phyloP scores from a whole-genome alignment of 2,113 vertebrate genomes.

The Etheostoma spectabile region DNA sequence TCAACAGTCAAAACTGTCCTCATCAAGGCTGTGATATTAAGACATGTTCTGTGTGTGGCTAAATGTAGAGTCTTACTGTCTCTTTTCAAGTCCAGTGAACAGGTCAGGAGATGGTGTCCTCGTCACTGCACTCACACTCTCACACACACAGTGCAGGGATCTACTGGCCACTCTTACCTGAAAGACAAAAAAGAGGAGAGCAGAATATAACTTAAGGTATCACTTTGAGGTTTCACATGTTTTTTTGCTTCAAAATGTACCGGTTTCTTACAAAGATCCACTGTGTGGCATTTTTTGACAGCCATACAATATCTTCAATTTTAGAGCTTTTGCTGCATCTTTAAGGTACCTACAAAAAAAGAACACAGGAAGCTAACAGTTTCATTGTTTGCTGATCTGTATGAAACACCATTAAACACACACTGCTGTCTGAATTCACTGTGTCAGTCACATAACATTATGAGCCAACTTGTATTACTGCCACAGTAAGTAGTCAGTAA shows the following conservation, averaged over 20 bases:
- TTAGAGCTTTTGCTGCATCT: not conserved
- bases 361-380: not conserved
- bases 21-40: not conserved
- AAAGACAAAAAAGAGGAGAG: constrained; percentile 17
- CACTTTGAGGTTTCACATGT: not conserved
- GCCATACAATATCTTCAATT: not conserved
- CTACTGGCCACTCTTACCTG: constrained; percentile 23
- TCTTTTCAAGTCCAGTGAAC: constrained; percentile 2
- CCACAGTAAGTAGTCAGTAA: constrained; percentile 8
- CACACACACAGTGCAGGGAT: not conserved
- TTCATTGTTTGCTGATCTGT: not conserved
- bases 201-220: not conserved
- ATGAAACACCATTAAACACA: not conserved
- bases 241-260: not conserved
- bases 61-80: constrained; percentile 12
- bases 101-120: not conserved
- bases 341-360: not conserved
- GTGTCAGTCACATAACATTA: not conserved
- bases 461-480: not conserved
- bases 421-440: not conserved
- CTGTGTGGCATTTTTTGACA: not conserved
- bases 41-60: constrained; percentile 1
- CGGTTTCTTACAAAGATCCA: not conserved
- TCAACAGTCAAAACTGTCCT: not conserved
- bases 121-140: not conserved